Percentiles rank a stretch among this genome's conserved stretches.
Evolutionary conservation across 1,140 invertebrate genomes (phyloP).

Genomic region (Drosophila lowei): DNA sequence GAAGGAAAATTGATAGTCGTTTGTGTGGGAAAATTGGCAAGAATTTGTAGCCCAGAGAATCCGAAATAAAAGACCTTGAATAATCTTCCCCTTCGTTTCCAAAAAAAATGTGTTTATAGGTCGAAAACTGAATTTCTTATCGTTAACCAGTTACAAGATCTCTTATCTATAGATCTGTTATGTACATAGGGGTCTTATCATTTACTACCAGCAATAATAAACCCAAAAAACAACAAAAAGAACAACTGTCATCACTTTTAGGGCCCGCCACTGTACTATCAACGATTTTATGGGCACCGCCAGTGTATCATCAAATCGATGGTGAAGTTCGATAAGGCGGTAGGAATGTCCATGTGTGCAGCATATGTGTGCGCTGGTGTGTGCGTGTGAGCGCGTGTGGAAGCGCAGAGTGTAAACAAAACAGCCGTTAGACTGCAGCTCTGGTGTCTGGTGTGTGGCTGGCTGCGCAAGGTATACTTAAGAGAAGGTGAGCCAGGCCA

Average conservation of each 20-base stretch:
- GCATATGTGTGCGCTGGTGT: slow-evolving; percentile 16
- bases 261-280: slow-evolving; percentile 33
- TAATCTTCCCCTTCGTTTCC: too few relatives aligned
- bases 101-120: too few relatives aligned
- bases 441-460: neutral
- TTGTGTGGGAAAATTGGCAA: too few relatives aligned
- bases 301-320: slow-evolving; percentile 47
- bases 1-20: slow-evolving; percentile 12
- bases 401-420: slow-evolving; percentile 52
- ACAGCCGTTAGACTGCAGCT: slow-evolving; percentile 41
- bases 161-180: too few relatives aligned
- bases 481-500: too few relatives aligned
- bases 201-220: too few relatives aligned
- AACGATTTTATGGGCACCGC: slow-evolving; percentile 35
- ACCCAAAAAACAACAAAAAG: neutral
- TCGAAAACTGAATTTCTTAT: too few relatives aligned
- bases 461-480: neutral
- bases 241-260: slow-evolving; percentile 36
- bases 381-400: slow-evolving; percentile 14
- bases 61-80: too few relatives aligned
- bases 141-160: too few relatives aligned
- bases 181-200: too few relatives aligned
- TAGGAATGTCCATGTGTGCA: slow-evolving; percentile 3
- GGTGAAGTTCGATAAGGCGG: slow-evolving; percentile 36
- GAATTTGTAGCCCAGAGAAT: too few relatives aligned